Evolutionary conservation across 2,888 invertebrate genomes (phyloP), one percentile per base, ranked within the genome.

Genomic region (Colostygia pectinataria): DNA sequence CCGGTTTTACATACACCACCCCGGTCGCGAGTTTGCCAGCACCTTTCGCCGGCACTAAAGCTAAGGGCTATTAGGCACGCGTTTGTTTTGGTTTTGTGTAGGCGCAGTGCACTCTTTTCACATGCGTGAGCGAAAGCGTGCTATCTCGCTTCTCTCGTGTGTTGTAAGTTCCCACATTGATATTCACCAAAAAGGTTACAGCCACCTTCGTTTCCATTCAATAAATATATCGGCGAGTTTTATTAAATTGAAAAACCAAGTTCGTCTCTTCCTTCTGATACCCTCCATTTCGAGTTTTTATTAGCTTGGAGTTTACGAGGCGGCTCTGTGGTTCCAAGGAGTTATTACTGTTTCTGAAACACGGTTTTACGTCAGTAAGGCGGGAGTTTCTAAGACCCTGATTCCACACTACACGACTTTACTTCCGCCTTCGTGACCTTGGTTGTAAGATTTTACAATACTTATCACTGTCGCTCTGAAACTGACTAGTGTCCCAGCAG

Each of bases 211-310:
- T 29, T 25, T 18, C 2, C 39, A 40, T 50, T 37, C 37, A 38
- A 45, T 37, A 51, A 40, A 31, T 4, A 32, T 41, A 23, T 20
- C 20, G 20, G 23, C 14, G 20, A 31, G 24, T 24, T 41, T 31
- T 9, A 15, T 7, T 24, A 25, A 34, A 43, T 34, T 34, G 34
- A 43, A 43, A 42, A 43, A 29, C 31, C 14, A 31, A 45, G 32
- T 45, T 45, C 23, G 36, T 7, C 7, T n/a, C 18, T 32, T 32
- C 15, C 20, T 24, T 15, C 25, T 31, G 27, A 3, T 27, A 8
- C 36, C 18, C 43, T 49, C 46, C 46, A 53, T 55, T 55, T 44
- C 41, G 55, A 53, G 57, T 50, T 59, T 59, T 53, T 59, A 59
- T 59, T 55, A 40, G 47, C 37, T 27, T 20, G 18, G 25, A 57